Evolutionary conservation across 1,140 invertebrate species (phyloP), one percentile per base, ranked within the genome.

Genomic region (Nasonia giraulti): DNA sequence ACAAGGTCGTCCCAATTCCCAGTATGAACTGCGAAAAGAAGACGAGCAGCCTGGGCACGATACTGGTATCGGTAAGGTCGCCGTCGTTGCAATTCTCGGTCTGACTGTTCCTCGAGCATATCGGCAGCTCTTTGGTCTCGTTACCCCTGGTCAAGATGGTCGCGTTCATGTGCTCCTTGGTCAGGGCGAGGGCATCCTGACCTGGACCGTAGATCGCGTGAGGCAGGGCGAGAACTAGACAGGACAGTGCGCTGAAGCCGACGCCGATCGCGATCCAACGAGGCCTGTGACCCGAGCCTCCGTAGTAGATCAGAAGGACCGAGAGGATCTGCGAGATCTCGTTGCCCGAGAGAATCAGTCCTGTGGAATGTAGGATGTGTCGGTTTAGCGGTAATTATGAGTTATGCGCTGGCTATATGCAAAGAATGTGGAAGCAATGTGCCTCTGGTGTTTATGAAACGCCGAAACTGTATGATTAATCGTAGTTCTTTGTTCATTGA

Each of bases 1-100:
- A 96, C 27, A 96, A 88, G 0, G 95, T 95, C 31, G 95, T 95
- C 27, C 95, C 95, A 82, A 96, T 95, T 14, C 96, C 95, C 27
- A 95, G 92, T 66, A 96, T 94, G 87, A 96, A 96, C 89, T 96
- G 95, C 0, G 95, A 96, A 31, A 95, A 86, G 85, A 96, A 96
- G 76, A 96, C 94, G 1, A 96, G 88, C 7, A 96, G 87, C n/a
- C 95, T 90, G 0, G 95, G 95, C 20, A 95, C 86, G 8, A 94
- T 86, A 33, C 93, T 93, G 27, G 92, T 87, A 81, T 93, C 93
- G 11, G 90, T 90, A 12, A 92, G 85, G 23, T 87, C 87, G 20
- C 93, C 90, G 50, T 93, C 91, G 47, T 94, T 92, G 85, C 94
- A 95, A 11, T 84, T 86, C 12, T 94, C 91, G 74, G 84, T 85